phyloP scores from a whole-genome alignment of 2,888 invertebrate species.

The Ichneumoninae sp. region DNA sequence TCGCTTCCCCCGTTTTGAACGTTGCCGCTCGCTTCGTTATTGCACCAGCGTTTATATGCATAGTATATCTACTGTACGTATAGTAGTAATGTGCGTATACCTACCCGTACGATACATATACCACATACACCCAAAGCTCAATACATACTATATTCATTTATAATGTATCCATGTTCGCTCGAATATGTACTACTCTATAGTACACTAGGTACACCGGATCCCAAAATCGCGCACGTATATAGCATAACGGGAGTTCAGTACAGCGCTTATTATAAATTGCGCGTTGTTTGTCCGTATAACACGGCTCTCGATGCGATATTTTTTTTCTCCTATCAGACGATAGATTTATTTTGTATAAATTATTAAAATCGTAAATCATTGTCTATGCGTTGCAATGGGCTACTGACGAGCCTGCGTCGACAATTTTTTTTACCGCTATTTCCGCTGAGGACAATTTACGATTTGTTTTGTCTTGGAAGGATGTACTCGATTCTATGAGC shows the following conservation, averaged over 20 bases:
- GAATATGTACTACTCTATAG: conserved; percentile 37
- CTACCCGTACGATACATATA: conserved; percentile 31
- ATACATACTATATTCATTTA: conserved; percentile 58
- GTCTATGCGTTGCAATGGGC: no score
- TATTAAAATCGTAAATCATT: background rate
- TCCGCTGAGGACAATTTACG: no score
- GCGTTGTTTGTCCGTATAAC: background rate
- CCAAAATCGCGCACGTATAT: conserved; percentile 30
- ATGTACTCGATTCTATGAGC: no score
- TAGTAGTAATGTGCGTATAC: conserved; percentile 2
- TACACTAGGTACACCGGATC: conserved; percentile 16
- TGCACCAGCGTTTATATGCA: conserved; percentile 64
- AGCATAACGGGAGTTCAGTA: background rate
- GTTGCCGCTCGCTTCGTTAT: conserved; percentile 68
- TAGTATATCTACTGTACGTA: conserved; percentile 24
- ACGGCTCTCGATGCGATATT: background rate
- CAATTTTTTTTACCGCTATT: no score
- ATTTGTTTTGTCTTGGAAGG: no score
- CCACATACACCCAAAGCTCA: background rate
- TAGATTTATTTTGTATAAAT: background rate
- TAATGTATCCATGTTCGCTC: conserved; percentile 66
- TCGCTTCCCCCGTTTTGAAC: conserved; percentile 60
- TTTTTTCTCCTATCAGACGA: background rate
- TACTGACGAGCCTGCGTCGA: no score
- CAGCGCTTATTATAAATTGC: conserved; percentile 27